phyloP scores from a whole-genome alignment of 2,113 vertebrate species.

The Stigmatopora nigra region DNA sequence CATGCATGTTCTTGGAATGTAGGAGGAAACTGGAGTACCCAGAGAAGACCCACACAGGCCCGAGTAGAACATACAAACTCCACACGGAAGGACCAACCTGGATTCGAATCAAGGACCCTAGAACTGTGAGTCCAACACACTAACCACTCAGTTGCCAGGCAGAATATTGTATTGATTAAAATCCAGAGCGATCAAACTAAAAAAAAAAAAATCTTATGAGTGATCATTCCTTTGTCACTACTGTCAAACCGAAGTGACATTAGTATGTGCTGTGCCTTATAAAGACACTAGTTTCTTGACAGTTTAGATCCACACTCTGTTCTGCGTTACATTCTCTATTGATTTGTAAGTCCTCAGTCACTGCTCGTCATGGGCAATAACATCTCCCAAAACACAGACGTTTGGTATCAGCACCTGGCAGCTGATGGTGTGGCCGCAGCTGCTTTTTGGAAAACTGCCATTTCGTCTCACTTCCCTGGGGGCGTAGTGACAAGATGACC shows the following conservation, averaged over 20 bases:
- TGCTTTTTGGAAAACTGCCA: constrained; percentile 42
- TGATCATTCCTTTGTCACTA: background rate
- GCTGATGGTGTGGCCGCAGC: constrained; percentile 22
- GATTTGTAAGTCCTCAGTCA: constrained; percentile 7
- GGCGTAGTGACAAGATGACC: constrained; percentile 44
- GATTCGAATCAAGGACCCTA: too few species aligned
- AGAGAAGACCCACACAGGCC: too few species aligned
- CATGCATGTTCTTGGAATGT: too few species aligned
- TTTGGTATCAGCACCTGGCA: constrained; percentile 20
- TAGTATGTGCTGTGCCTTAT: background rate
- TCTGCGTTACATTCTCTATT: constrained; percentile 6
- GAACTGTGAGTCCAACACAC: too few species aligned
- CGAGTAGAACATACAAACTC: too few species aligned
- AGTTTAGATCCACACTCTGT: background rate
- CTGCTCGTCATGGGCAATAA: constrained; percentile 11
- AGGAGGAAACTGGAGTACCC: too few species aligned
- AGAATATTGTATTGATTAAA: background rate
- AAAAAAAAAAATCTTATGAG: background rate
- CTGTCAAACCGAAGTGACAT: background rate
- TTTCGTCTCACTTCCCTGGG: constrained; percentile 37
- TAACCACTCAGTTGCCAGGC: too few species aligned
- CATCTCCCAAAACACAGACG: constrained; percentile 28
- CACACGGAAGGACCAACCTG: too few species aligned
- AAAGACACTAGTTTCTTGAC: constrained; percentile 3
- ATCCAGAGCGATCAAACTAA: background rate